Percentiles rank a stretch among this genome's conserved stretches.
phyloP scores from a whole-genome alignment of 1,140 invertebrate species.

The Globodera ellingtonae region DNA sequence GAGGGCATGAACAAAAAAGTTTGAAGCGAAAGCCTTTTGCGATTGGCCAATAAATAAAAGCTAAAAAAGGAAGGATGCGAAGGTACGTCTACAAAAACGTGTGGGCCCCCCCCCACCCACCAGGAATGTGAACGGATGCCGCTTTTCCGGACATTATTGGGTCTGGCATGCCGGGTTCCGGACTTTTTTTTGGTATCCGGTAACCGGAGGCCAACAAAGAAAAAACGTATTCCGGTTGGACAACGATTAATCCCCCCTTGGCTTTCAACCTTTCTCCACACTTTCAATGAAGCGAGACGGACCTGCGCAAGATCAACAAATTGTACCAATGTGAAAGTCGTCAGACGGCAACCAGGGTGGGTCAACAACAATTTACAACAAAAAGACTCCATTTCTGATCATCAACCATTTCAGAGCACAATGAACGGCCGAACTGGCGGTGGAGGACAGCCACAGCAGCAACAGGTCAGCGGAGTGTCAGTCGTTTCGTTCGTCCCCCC shows the following conservation, averaged over 20 bases:
- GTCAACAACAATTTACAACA: slow-evolving; percentile 20
- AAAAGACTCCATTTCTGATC: slow-evolving; percentile 1
- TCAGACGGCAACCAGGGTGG: neutral
- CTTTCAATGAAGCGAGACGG: slow-evolving; percentile 65
- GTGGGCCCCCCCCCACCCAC: no score
- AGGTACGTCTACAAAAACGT: no score
- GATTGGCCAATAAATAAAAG: neutral
- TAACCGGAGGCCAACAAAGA: no score
- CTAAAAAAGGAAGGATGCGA: neutral
- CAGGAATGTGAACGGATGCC: no score
- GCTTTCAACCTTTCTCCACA: slow-evolving; percentile 37
- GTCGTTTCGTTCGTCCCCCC: no score
- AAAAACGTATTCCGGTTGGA: no score
- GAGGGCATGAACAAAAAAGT: no score
- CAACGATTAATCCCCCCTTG: no score
- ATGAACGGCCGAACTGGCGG: slow-evolving; percentile 4
- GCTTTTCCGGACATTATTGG: no score
- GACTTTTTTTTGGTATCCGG: no score
- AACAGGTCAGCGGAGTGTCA: slow-evolving; percentile 27
- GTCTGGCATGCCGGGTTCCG: no score
- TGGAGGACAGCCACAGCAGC: slow-evolving; percentile 11
- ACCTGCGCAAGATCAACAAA: slow-evolving; percentile 68
- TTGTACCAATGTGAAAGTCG: slow-evolving; percentile 66
- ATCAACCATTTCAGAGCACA: slow-evolving; percentile 15
- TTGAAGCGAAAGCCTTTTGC: no score